Base-by-base conservation (phyloP, 2,113 vertebrate genomes). In the Vireo altiloquus region DNA sequence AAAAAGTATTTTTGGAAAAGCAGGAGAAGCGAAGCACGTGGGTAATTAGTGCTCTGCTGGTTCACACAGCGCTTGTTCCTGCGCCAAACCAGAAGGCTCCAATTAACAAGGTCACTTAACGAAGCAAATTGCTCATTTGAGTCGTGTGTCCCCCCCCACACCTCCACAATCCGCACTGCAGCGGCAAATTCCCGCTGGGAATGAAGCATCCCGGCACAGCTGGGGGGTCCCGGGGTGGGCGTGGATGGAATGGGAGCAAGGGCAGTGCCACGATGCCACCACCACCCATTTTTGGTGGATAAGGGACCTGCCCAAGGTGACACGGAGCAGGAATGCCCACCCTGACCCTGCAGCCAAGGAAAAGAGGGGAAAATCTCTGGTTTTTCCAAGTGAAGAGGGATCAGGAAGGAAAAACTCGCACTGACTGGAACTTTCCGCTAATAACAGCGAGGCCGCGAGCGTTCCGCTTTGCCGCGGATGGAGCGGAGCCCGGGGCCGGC, bases 251-350 rank as follows among this genome's bases (percentile, higher is more conserved):
- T 0, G 60, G 57, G 71, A 53, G 13, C 11, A 4, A 6, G 9
- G 54, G 30, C 71, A 47, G 46, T 1, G 0, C 46, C 10, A 0
- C 10, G n/a, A 14, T 0, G 0, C 14, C 78, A 4, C 13, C 1
- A 4, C 13, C 82, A 3, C 10, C 2, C 9, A 0, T 7, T 17
- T 31, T 4, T 3, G 33, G 31, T 0, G 6, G 25, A 2, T 1
- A 4, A 47, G 37, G 35, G 24, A 52, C 23, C 27, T 6, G 5
- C 31, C 82, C 91, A 64, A 84, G 70, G 64, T 80, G 78, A 27
- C 7, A 0, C 0, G 0, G 59, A 60, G 35, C 50, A 7, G 31
- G 21, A 69, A 24, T 1, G 0, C 3, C 37, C 21, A 4, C 8
- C 22, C 53, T 8, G 1, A 15, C 18, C 18, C 35, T 2, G 0